These are phyloP conservation scores for Akabosia matsudoensis DNA, from an alignment of 1,140 invertebrate species.

Conservation along the genomic window DNA sequence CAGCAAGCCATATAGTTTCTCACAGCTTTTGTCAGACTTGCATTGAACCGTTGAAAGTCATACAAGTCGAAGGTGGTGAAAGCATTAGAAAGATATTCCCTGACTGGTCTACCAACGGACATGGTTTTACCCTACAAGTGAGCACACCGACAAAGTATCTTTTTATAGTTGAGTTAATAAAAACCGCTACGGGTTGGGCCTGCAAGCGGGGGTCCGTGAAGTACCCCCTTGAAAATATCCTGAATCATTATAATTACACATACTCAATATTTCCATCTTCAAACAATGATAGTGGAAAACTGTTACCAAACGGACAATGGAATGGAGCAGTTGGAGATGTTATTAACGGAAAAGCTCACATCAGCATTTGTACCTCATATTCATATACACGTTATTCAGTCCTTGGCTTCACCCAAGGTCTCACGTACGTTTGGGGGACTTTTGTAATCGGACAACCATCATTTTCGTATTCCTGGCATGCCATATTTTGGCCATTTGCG, in stretches of 20 bases:
- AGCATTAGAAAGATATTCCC: not conserved
- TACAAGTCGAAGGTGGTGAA: too few relatives aligned
- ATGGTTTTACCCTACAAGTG: not conserved
- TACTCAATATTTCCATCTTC: not conserved
- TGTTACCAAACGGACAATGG: not conserved
- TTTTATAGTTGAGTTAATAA: not conserved
- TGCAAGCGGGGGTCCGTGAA: not conserved
- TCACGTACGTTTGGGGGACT: not conserved
- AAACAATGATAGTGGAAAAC: not conserved
- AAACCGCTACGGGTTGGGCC: not conserved
- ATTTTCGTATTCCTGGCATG: not conserved
- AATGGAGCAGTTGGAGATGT: not conserved
- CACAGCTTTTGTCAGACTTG: too few relatives aligned
- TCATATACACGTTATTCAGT: not conserved
- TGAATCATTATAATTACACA: not conserved
- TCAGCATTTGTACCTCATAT: not conserved
- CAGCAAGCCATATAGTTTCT: too few relatives aligned
- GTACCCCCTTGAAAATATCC: not conserved
- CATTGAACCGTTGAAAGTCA: too few relatives aligned
- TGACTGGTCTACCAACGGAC: not conserved
- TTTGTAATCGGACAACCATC: not conserved
- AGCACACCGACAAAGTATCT: not conserved
- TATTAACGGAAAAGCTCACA: not conserved
- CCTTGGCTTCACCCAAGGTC: not conserved
- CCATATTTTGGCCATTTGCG: not conserved